phyloP scores from a whole-genome alignment of 2,888 invertebrate species.

The Thecophora atra region DNA sequence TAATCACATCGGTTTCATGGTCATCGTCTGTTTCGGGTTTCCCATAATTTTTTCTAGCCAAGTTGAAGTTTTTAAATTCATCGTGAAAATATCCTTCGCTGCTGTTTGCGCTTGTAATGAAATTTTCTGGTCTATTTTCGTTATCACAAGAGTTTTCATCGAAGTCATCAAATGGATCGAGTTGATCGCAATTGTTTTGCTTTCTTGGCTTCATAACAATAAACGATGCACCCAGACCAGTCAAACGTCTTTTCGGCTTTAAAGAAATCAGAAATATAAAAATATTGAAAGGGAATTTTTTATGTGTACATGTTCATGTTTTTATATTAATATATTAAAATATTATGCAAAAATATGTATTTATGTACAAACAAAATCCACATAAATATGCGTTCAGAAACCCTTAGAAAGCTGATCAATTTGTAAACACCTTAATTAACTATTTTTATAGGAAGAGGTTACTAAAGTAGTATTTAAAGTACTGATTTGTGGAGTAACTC shows the following conservation, averaged over 20 bases:
- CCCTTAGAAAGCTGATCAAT: too few relatives aligned
- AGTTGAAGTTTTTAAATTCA: slow-evolving; percentile 14
- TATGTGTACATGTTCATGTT: too few relatives aligned
- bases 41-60: background rate
- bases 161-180: background rate
- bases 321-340: too few relatives aligned
- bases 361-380: too few relatives aligned
- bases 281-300: background rate
- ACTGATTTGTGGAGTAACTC: too few relatives aligned
- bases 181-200: background rate
- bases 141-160: background rate
- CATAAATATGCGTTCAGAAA: too few relatives aligned
- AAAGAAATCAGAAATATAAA: background rate
- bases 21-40: slow-evolving; percentile 19
- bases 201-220: slow-evolving; percentile 6
- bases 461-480: too few relatives aligned
- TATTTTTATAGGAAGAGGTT: too few relatives aligned
- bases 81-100: background rate
- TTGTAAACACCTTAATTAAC: too few relatives aligned
- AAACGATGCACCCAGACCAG: slow-evolving; percentile 9
- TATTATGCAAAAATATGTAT: too few relatives aligned
- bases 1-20: slow-evolving; percentile 1
- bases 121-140: too few relatives aligned
- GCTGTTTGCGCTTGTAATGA: background rate
- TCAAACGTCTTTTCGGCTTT: slow-evolving; percentile 31